A percentile compares a stretch with the other conserved stretches of the same genome.
Evolutionary conservation across 2,797 vertebrate species (phyloP).

Genomic region (Aratinga solstitialis): DNA sequence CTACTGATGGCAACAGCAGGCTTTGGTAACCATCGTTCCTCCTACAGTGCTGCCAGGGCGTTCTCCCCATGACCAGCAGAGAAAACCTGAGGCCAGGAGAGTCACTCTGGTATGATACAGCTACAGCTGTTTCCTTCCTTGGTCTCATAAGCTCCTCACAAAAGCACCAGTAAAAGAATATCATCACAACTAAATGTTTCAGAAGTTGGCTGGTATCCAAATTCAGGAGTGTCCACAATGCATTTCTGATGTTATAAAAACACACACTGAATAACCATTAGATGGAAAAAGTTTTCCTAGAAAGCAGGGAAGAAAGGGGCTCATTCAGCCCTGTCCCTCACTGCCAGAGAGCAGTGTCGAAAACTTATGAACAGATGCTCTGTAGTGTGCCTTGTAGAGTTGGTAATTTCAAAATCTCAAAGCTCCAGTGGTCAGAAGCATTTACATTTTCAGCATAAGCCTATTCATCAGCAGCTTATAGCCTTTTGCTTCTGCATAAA

Average conservation of each 20-base stretch:
- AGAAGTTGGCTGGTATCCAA: neutral
- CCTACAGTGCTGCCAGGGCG: fast-evolving
- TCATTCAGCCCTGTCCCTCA: conserved; percentile 26
- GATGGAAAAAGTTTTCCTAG: conserved; percentile 22
- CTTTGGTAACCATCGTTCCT: neutral
- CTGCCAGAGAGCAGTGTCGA: conserved; percentile 17
- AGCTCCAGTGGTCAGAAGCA: neutral
- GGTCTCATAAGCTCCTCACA: neutral
- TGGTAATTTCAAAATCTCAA: neutral
- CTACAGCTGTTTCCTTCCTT: neutral
- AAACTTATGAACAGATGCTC: conserved; percentile 39
- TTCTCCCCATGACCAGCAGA: neutral
- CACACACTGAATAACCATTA: neutral
- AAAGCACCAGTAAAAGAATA: neutral
- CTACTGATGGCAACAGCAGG: neutral
- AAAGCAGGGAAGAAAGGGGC: conserved; percentile 39
- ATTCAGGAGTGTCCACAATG: neutral
- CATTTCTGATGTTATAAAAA: conserved; percentile 9
- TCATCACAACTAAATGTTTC: neutral
- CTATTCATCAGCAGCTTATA: neutral
- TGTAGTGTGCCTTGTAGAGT: neutral
- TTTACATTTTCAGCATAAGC: conserved; percentile 1
- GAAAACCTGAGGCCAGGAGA: neutral
- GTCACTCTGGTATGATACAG: neutral
- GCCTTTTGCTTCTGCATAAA: neutral